These are phyloP conservation scores for Eurois occulta DNA, from an alignment of 2,888 invertebrate genomes.

Conservation along the genomic window DNA sequence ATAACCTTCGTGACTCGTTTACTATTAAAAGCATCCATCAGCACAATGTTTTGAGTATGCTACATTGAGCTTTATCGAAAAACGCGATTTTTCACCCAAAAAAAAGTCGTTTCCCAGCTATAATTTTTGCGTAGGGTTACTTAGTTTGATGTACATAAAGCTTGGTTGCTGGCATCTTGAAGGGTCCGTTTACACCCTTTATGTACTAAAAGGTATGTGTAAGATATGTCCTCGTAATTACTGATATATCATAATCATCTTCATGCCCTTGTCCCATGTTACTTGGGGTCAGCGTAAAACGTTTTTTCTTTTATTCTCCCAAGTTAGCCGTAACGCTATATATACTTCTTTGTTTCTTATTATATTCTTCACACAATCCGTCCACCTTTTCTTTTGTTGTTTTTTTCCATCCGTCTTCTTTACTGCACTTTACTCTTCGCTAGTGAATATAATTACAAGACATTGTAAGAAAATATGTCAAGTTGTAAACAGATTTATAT, in stretches of 20 bases:
- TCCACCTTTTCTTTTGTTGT: not conserved
- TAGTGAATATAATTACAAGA: not conserved
- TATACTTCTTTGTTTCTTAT: not conserved
- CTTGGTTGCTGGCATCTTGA: too few species aligned
- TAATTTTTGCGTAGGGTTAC: too few species aligned
- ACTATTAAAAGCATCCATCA: too few species aligned
- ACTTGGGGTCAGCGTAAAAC: not conserved
- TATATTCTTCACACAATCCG: not conserved
- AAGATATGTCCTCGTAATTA: not conserved
- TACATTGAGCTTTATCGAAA: too few species aligned
- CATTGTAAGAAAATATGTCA: conserved; percentile 1
- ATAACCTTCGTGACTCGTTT: too few species aligned
- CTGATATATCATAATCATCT: not conserved
- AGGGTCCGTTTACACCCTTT: too few species aligned
- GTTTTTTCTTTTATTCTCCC: not conserved
- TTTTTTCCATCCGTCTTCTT: not conserved
- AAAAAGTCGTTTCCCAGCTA: too few species aligned
- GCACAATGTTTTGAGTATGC: too few species aligned
- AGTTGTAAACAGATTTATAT: conserved; percentile 9
- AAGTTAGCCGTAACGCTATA: not conserved
- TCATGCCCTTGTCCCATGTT: not conserved
- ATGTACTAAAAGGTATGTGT: too few species aligned
- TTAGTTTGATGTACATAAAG: too few species aligned
- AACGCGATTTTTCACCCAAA: too few species aligned
- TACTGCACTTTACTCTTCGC: not conserved